These are phyloP conservation scores for Oryzias celebensis DNA, from an alignment of 2,113 vertebrate genomes.

Conservation along the genomic window DNA sequence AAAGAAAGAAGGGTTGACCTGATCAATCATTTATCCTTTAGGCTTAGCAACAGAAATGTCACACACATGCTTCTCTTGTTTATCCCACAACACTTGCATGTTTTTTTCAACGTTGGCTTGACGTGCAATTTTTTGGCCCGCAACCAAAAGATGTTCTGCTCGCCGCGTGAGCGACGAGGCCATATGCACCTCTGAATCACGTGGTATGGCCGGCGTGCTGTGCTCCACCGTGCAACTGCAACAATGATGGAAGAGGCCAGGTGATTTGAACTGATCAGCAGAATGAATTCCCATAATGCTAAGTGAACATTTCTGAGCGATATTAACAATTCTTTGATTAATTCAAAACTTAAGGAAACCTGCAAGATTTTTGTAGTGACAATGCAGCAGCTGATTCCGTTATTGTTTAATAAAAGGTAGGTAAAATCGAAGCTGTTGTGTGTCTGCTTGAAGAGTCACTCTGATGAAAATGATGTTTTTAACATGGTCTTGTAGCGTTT, in stretches of 20 bases:
- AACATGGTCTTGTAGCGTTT: too few species aligned
- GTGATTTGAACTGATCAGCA: conserved; percentile 48
- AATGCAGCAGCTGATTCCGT: too few species aligned
- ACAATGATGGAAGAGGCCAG: conserved; percentile 65
- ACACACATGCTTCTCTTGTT: conserved; percentile 4
- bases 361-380: not conserved
- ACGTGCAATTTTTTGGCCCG: conserved; percentile 24
- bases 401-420: too few species aligned
- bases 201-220: conserved; percentile 49
- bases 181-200: conserved; percentile 69
- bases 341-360: not conserved
- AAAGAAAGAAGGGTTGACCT: not conserved
- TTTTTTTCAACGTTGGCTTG: conserved; percentile 7
- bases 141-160: conserved; percentile 35
- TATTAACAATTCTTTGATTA: not conserved
- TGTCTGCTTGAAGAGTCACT: too few species aligned
- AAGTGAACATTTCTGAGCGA: conserved; percentile 22
- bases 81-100: not conserved
- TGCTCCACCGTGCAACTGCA: conserved; percentile 52
- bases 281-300: conserved; percentile 47
- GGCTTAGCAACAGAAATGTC: not conserved
- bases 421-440: too few species aligned
- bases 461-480: too few species aligned
- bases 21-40: not conserved
- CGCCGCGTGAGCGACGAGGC: conserved; percentile 18